phyloP scores from a whole-genome alignment of 2,113 vertebrate species.

The Nanorana parkeri region DNA sequence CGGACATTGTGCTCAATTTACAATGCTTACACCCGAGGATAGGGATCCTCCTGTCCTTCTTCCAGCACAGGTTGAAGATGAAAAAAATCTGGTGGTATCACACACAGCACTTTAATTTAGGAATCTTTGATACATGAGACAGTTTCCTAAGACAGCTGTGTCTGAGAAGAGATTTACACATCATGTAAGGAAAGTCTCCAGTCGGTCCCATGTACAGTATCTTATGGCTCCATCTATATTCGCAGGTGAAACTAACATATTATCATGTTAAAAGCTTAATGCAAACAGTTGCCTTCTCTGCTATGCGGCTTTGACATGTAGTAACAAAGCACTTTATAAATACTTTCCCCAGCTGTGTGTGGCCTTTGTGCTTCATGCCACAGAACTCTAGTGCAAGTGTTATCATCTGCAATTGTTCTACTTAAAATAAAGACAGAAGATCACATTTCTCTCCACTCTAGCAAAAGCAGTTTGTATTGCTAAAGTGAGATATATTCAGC shows the following conservation, averaged over 20 bases:
- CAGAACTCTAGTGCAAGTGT: neutral
- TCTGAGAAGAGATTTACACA: neutral
- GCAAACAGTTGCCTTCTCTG: slow-evolving; percentile 23
- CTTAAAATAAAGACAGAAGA: slow-evolving; percentile 9
- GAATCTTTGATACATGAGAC: too few relatives aligned
- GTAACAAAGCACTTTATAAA: slow-evolving; percentile 13
- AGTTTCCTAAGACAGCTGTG: neutral
- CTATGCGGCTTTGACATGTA: slow-evolving; percentile 11
- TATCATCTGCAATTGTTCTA: neutral
- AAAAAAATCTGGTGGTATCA: too few relatives aligned
- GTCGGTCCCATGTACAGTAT: neutral
- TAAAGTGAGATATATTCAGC: too few relatives aligned
- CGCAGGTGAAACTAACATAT: slow-evolving; percentile 2
- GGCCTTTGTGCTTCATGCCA: neutral
- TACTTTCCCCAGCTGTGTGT: slow-evolving; percentile 36
- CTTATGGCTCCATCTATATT: neutral
- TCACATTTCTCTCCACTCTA: neutral
- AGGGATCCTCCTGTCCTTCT: too few relatives aligned
- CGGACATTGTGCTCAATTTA: too few relatives aligned
- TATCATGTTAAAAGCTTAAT: neutral
- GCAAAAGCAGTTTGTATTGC: neutral
- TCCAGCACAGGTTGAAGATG: too few relatives aligned
- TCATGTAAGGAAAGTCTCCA: too few relatives aligned
- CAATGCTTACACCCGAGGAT: too few relatives aligned
- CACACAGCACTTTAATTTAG: too few relatives aligned